Evolutionary conservation across 53 echinoderm and acorn worm genomes (phyloP).

Genomic region (Astropecten irregularis): DNA sequence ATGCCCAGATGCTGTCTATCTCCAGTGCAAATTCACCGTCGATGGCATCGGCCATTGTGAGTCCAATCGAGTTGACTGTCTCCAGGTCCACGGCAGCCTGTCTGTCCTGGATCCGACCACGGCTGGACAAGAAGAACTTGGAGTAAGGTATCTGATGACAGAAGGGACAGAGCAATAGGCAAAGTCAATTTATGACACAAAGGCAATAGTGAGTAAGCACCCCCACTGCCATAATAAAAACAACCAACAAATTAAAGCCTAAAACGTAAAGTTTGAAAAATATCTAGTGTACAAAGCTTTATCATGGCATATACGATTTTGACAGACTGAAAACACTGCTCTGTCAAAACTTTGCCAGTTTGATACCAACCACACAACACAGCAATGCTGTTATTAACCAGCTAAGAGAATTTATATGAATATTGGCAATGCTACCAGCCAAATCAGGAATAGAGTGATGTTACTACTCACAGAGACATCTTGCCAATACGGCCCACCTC

Average conservation of each 20-base stretch:
- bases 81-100: conserved; percentile 79
- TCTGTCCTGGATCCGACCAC: conserved; percentile 88
- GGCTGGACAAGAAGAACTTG: conserved; percentile 94
- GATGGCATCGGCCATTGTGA: conserved; percentile 90
- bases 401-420: too few relatives aligned
- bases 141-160: conserved; percentile 84
- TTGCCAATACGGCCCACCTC: conserved; percentile 98
- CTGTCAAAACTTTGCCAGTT: too few relatives aligned
- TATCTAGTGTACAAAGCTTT: too few relatives aligned
- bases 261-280: too few relatives aligned
- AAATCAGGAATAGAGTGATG: background rate
- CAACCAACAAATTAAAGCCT: too few relatives aligned
- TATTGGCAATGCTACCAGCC: background rate
- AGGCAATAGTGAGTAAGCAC: too few relatives aligned
- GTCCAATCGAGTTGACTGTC: conserved; percentile 70
- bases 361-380: too few relatives aligned
- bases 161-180: background rate
- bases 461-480: conserved; percentile 83
- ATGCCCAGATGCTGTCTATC: conserved; percentile 77
- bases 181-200: background rate
- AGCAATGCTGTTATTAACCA: too few relatives aligned
- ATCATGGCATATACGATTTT: too few relatives aligned
- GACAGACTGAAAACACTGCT: too few relatives aligned
- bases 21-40: conserved; percentile 94
- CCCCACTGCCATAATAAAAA: too few relatives aligned